phyloP scores from a whole-genome alignment of 2,113 vertebrate genomes.

The Clinocottus analis region DNA sequence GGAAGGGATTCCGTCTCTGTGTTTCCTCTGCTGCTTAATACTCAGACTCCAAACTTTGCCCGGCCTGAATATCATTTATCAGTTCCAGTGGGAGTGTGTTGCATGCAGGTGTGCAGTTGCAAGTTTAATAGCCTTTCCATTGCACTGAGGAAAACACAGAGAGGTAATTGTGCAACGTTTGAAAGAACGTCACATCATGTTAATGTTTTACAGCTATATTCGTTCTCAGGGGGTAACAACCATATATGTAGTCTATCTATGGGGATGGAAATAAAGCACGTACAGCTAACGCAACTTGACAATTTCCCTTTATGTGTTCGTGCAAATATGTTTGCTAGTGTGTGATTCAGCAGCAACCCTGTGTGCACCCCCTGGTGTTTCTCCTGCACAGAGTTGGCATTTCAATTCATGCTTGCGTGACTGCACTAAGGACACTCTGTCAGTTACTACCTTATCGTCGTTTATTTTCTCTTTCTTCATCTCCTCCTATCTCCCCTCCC shows the following conservation, averaged over 20 bases:
- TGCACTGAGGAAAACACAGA: neutral
- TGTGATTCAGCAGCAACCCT: constrained; percentile 42
- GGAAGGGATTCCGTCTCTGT: constrained; percentile 17
- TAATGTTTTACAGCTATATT: constrained; percentile 20
- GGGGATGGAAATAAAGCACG: constrained; percentile 35
- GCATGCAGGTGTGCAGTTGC: neutral
- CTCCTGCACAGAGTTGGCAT: constrained; percentile 55
- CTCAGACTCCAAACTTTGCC: constrained; percentile 17
- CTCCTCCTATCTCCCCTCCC: neutral
- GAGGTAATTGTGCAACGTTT: neutral
- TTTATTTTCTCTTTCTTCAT: constrained; percentile 31
- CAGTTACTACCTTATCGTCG: constrained; percentile 19
- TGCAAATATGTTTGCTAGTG: constrained; percentile 33
- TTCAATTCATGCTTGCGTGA: constrained; percentile 60
- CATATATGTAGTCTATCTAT: constrained; percentile 21
- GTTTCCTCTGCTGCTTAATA: constrained; percentile 25
- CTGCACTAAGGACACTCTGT: constrained; percentile 39
- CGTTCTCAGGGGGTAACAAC: constrained; percentile 38
- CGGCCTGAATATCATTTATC: constrained; percentile 46
- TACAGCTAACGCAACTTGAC: constrained; percentile 44
- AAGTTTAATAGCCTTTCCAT: neutral
- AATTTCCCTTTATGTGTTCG: constrained; percentile 36
- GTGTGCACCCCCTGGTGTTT: constrained; percentile 53
- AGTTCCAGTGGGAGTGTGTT: constrained; percentile 25
- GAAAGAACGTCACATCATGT: constrained; percentile 27